phyloP scores from a whole-genome alignment of 1,140 invertebrate genomes.

The Drosophila nannoptera region DNA sequence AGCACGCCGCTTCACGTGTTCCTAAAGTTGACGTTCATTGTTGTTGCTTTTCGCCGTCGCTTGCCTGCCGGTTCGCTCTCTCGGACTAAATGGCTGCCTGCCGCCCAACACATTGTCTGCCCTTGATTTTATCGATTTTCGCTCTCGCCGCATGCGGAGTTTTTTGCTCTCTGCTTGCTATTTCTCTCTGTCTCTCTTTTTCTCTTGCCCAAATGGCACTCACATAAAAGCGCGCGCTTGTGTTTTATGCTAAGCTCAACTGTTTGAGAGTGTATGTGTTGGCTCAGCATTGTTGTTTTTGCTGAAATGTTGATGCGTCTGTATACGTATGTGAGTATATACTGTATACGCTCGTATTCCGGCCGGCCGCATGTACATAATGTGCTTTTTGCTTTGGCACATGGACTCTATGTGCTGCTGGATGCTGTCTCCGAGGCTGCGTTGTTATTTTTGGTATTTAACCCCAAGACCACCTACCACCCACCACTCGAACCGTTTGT shows the following conservation, averaged over 20 bases:
- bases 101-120: constrained; percentile 67
- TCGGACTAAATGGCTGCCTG: constrained; percentile 8
- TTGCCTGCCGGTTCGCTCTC: constrained; percentile 5
- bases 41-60: constrained; percentile 5
- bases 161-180: constrained; percentile 33
- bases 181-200: constrained; percentile 8
- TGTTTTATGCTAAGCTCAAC: constrained; percentile 55
- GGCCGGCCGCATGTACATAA: constrained; percentile 62
- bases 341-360: constrained; percentile 37
- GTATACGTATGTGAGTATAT: constrained; percentile 22
- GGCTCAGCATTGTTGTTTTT: constrained; percentile 13
- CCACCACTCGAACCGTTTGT: constrained; percentile 63
- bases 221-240: constrained; percentile 47
- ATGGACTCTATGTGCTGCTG: constrained; percentile 66
- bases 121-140: constrained; percentile 76
- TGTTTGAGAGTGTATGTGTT: constrained; percentile 24
- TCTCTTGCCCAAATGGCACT: constrained; percentile 30
- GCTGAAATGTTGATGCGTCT: constrained; percentile 7
- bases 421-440: constrained; percentile 53
- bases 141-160: constrained; percentile 46
- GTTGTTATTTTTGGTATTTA: constrained; percentile 75
- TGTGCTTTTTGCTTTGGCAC: constrained; percentile 40
- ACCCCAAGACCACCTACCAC: constrained; percentile 44
- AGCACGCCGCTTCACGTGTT: constrained; percentile 61
- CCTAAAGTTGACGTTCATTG: constrained; percentile 40